A percentile compares a stretch with the other conserved stretches of the same genome.
These are phyloP conservation scores for Corythornis leucogaster DNA, from an alignment of 2,797 vertebrate species.

Conservation along the genomic window DNA sequence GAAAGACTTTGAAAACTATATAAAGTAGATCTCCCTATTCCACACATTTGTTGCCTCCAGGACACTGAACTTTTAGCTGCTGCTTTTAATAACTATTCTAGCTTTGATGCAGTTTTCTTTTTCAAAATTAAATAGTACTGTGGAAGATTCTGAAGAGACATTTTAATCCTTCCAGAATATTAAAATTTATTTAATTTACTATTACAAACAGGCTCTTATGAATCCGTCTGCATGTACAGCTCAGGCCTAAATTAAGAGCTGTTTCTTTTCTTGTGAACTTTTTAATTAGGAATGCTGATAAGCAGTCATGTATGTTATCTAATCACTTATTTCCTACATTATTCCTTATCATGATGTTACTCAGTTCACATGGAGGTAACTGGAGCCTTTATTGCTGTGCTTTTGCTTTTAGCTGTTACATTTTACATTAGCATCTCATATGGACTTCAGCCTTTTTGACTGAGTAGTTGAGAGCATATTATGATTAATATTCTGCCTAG, in stretches of 20 bases:
- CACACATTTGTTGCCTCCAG: not conserved
- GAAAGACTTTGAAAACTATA: not conserved
- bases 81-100: not conserved
- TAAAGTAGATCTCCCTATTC: not conserved
- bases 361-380: not conserved
- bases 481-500: not conserved
- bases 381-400: not conserved
- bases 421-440: not conserved
- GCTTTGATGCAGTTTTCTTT: not conserved
- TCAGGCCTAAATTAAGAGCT: not conserved
- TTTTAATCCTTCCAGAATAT: conserved; percentile 14
- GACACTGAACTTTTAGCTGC: conserved; percentile 1
- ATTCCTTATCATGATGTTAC: not conserved
- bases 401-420: not conserved
- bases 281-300: not conserved
- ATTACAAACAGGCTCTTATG: not conserved
- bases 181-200: conserved; percentile 11
- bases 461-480: not conserved
- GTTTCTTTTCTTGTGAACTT: not conserved
- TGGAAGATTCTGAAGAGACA: not conserved
- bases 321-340: not conserved
- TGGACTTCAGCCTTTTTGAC: not conserved
- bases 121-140: not conserved
- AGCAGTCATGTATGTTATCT: not conserved
- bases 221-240: not conserved